Evolutionary conservation across 1,140 invertebrate species (phyloP).

Genomic region (Caerostris extrusa): DNA sequence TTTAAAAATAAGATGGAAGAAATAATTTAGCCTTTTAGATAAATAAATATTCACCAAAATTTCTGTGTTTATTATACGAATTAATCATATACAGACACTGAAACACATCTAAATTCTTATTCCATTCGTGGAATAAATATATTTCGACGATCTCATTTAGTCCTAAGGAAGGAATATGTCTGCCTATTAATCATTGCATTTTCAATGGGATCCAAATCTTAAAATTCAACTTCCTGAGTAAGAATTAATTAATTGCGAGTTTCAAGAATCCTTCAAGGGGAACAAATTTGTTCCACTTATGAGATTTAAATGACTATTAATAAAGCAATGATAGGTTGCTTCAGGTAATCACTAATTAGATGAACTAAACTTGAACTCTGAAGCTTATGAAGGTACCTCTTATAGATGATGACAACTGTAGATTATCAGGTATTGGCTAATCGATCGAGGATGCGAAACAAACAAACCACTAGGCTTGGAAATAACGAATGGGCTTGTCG

Average conservation of each 20-base stretch:
- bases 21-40: neutral
- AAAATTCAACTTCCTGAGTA: neutral
- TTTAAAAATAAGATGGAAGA: neutral
- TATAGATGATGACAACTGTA: slow-evolving; percentile 23
- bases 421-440: slow-evolving; percentile 26
- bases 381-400: neutral
- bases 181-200: slow-evolving; percentile 33
- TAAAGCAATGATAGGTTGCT: slow-evolving; percentile 7
- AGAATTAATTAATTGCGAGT: slow-evolving; percentile 22
- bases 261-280: slow-evolving; percentile 3
- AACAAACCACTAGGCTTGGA: neutral
- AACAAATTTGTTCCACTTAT: slow-evolving; percentile 27
- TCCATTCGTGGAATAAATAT: neutral
- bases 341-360: slow-evolving; percentile 36
- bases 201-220: neutral
- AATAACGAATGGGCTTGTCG: neutral
- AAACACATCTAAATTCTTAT: neutral
- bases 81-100: neutral
- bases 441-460: neutral
- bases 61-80: neutral
- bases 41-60: neutral
- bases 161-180: neutral
- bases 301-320: slow-evolving; percentile 44
- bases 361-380: slow-evolving; percentile 9
- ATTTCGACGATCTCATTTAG: neutral